Evolutionary conservation across 1,140 invertebrate genomes (phyloP).

Genomic region (Heliconius nattereri): DNA sequence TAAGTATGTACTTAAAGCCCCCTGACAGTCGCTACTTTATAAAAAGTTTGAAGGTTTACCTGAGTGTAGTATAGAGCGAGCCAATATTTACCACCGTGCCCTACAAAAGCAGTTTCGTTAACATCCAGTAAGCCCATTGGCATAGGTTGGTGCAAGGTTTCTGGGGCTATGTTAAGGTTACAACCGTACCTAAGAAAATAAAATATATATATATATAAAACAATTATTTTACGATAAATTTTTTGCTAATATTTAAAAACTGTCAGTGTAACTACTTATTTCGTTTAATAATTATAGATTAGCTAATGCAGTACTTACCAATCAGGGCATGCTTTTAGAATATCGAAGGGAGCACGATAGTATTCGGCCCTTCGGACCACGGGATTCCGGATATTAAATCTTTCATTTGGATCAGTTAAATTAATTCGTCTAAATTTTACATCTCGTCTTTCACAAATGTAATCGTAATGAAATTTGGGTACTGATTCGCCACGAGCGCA

Average conservation of each 20-base stretch:
- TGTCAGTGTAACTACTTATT: neutral
- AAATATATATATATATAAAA: neutral
- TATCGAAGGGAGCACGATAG: conserved; percentile 70
- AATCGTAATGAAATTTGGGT: conserved; percentile 75
- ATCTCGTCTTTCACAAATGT: conserved; percentile 70
- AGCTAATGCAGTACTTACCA: conserved; percentile 51
- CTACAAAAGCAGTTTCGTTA: conserved; percentile 72
- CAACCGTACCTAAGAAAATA: conserved; percentile 63
- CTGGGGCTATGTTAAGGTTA: conserved; percentile 66
- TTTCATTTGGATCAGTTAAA: conserved; percentile 69
- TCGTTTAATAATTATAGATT: neutral
- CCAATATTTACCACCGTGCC: conserved; percentile 74
- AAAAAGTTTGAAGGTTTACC: conserved; percentile 41
- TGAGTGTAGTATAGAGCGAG: conserved; percentile 72
- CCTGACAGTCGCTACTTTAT: too few relatives aligned
- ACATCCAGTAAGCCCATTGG: conserved; percentile 60
- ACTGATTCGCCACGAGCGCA: conserved; percentile 68
- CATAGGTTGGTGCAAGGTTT: conserved; percentile 59
- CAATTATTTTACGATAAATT: too few relatives aligned
- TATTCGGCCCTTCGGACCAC: conserved; percentile 70
- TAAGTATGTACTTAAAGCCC: too few relatives aligned
- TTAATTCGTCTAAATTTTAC: conserved; percentile 69
- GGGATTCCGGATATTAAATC: conserved; percentile 71
- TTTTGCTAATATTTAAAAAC: too few relatives aligned
- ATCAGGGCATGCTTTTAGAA: conserved; percentile 71